Evolutionary conservation across 2,797 vertebrate genomes (phyloP), one percentile per base, ranked within the genome.

Genomic region (Nannoperca obscura): DNA sequence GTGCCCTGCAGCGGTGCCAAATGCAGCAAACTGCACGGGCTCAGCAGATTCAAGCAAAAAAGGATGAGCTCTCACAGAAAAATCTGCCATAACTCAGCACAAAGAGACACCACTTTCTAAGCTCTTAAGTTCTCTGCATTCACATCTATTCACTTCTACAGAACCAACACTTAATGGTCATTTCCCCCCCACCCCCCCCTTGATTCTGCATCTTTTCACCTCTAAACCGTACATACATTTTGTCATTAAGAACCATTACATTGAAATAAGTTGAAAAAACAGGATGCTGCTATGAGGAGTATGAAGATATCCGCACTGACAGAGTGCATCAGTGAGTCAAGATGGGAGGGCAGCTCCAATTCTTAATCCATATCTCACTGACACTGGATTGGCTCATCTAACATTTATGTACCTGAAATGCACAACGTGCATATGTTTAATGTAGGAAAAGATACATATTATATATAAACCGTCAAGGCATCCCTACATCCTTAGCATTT

Each of bases 41-140:
- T 88, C 87, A 88, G 85, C 82, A 85, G 46, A 82, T 82, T 86
- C 10, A 60, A 60, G 73, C 27, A 75, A 70, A 79, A 83, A 82
- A 38, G 61, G 73, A 88, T 61, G 76, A 86, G 49, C 52, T 36
- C 83, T 72, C 59, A 63, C 20, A 24, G 71, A 76, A 59, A 59
- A 85, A 76, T 27, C 63, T 84, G 71, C 68, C 34, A 55, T 76
- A 83, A 80, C 67, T 81, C 82, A 78, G 74, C 77, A 82, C 44
- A 81, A 76, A 80, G 52, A 50, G 8, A 61, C 34, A 61, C 20
- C 19, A 40, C 68, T 76, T 54, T 47, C 27, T 49, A 40, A 64
- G 50, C 38, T 69, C 44, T 62, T 55, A 54, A 59, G 44, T 36
- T 64, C 13, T 30, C 38, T 66, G 42, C 62, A 79, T 75, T 71